A percentile compares a stretch with the other conserved stretches of the same genome.
These are phyloP conservation scores for Trichoplusia ni DNA, from an alignment of 1,140 invertebrate species.

Conservation along the genomic window DNA sequence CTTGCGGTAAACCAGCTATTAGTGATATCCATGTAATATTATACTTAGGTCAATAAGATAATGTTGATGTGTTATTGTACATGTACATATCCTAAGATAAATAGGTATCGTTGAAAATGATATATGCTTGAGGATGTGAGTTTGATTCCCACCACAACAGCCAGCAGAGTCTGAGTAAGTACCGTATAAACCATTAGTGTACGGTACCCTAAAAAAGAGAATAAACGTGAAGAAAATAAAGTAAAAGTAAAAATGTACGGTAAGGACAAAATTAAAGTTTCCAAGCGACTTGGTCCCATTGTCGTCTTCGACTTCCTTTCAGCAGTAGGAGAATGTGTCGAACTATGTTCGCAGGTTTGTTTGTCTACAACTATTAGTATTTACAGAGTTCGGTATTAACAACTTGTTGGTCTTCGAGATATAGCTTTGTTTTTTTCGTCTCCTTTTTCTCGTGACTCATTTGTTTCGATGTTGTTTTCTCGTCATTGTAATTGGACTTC, in stretches of 20 bases:
- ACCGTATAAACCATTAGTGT: not conserved
- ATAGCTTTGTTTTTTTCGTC: not conserved
- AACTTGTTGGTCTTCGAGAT: conserved; percentile 2
- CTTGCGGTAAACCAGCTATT: not conserved
- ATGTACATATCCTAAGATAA: too few species aligned
- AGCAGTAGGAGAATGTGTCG: conserved; percentile 22
- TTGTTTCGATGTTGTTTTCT: not conserved
- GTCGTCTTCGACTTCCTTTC: conserved; percentile 8
- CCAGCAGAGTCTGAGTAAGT: too few species aligned
- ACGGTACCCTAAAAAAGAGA: not conserved
- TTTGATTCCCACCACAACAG: too few species aligned
- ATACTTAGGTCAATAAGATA: conserved; percentile 14
- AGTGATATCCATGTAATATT: too few species aligned
- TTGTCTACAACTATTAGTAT: conserved; percentile 24
- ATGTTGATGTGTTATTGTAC: too few species aligned
- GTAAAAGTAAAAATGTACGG: not conserved
- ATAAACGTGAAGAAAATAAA: not conserved
- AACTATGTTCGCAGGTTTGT: conserved; percentile 15
- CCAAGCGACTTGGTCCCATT: not conserved
- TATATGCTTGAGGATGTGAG: too few species aligned
- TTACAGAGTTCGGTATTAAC: conserved; percentile 18
- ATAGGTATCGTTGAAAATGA: too few species aligned
- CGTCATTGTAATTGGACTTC: not conserved
- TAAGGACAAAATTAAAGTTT: conserved; percentile 22
- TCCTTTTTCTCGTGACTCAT: not conserved